Evolutionary conservation across 2,797 vertebrate species (phyloP), one percentile per base, ranked within the genome.

Genomic region (Melanotaenia maccullochi): DNA sequence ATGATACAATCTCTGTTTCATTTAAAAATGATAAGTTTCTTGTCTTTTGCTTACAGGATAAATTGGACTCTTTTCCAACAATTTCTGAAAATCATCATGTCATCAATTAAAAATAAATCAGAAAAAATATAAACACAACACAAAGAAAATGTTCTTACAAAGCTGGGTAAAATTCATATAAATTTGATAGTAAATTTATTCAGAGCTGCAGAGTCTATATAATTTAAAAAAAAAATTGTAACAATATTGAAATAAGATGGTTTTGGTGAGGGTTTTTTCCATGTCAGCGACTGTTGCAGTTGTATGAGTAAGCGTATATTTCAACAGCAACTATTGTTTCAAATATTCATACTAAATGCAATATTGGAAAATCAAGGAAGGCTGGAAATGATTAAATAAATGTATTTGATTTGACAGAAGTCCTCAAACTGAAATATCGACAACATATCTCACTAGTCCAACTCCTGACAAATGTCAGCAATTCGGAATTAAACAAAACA

Each of bases 1-100:
- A 84, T 55, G 56, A 59, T 60, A 58, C 74, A 73, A 77, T 78
- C 9, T 63, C n/a, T 73, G 40, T 68, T 81, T 82, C 73, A 59
- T 69, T 78, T 13, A 60, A 75, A 68, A 75, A 51, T 65, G 65
- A 63, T 63, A 60, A 62, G 38, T 30, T 7, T 28, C 6, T 65
- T 73, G 1, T 44, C 1, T 58, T 86, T 88, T 65, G 64, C 68
- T 88, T 49, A 66, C 61, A 71, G 9, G 59, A 25, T 59, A 28
- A 75, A 61, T 60, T 70, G 40, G 58, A 71, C 30, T 66, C 54
- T 74, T 61, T 80, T 82, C 32, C 38, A 65, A 24, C 20, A 42
- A 60, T 20, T 72, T 64, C 65, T 68, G 3, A 44, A 73, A 25
- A 68, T 72, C 64, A 12, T 14, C 8, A 6, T 65, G 62, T 24